Base-by-base conservation (phyloP, 2,797 vertebrate genomes). In the Bufotes viridis region DNA sequence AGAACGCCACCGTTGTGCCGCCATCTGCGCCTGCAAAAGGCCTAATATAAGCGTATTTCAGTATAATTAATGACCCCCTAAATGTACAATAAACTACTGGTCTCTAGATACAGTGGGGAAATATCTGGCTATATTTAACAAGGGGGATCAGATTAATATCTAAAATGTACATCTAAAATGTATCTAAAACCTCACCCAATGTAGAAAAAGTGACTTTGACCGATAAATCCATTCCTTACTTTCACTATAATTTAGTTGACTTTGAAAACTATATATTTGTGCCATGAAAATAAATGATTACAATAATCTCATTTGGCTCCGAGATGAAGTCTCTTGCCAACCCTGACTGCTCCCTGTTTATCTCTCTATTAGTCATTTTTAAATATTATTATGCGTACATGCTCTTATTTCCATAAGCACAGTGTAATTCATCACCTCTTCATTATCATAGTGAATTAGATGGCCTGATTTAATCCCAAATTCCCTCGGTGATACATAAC, bases 311-410 rank as follows among this genome's bases (percentile, higher is more conserved):
- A 13, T 61, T n/a, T 63, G 34, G 69, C 10, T 53, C 29, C 76
- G 57, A 82, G 9, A 82, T 82, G n/a, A 63, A 29, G 63, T 61
- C 22, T 81, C 11, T 53, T 55, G 6, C 18, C 42, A 63, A 2
- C 57, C n/a, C n/a, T 34, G 34, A 6, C 42, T 58, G 76, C 34
- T 70, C 26, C 8, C 20, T 78, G 49, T 67, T 83, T 78, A 82
- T 78, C 63, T 87, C 18, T 53, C 51, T 58, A 49, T 78, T 87
- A 78, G 85, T 86, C 18, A 61, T 65, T 82, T 82, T 78, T 29
- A 83, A 87, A 82, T 82, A 75, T 82, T 87, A 81, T 87, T 76
- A 69, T 87, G 49, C 49, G 51, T 58, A 60, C 63, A 83, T 58
- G 61, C 24, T 84, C 74, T 26, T 24, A 70, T 78, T 83, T 88